These are phyloP conservation scores for Drosophila watanabei DNA, from an alignment of 1,140 invertebrate genomes.

Conservation along the genomic window DNA sequence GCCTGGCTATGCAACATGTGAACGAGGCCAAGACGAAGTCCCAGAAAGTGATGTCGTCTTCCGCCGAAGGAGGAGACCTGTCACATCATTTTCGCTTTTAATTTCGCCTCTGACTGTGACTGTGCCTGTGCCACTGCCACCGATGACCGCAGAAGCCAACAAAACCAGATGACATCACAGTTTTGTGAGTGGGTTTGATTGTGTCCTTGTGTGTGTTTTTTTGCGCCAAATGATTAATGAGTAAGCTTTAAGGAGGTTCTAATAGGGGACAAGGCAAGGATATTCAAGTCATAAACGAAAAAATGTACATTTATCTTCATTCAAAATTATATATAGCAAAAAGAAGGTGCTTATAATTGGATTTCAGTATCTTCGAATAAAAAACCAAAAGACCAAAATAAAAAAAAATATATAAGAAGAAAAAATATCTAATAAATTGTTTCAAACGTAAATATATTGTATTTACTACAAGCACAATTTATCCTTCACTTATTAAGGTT, in stretches of 20 bases:
- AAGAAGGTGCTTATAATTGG: background rate
- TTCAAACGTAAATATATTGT: too few relatives aligned
- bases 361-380: background rate
- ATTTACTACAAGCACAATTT: too few relatives aligned
- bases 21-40: constrained; percentile 33
- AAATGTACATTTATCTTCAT: background rate
- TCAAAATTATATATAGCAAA: background rate
- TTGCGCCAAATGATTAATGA: constrained; percentile 36
- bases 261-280: constrained; percentile 2
- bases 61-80: constrained; percentile 11
- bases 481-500: background rate
- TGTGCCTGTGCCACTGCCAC: constrained; percentile 29
- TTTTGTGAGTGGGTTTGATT: constrained; percentile 55
- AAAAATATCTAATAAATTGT: too few relatives aligned
- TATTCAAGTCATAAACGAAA: background rate
- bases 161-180: constrained; percentile 75
- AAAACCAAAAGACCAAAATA: too few relatives aligned
- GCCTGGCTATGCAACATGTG: constrained; percentile 68
- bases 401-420: too few relatives aligned
- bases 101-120: constrained; percentile 38
- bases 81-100: constrained; percentile 68
- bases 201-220: constrained; percentile 20
- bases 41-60: background rate
- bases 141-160: constrained; percentile 44
- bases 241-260: constrained; percentile 28